Evolutionary conservation across 2,797 vertebrate genomes (phyloP).

Genomic region (Ctenosaura bakeri): DNA sequence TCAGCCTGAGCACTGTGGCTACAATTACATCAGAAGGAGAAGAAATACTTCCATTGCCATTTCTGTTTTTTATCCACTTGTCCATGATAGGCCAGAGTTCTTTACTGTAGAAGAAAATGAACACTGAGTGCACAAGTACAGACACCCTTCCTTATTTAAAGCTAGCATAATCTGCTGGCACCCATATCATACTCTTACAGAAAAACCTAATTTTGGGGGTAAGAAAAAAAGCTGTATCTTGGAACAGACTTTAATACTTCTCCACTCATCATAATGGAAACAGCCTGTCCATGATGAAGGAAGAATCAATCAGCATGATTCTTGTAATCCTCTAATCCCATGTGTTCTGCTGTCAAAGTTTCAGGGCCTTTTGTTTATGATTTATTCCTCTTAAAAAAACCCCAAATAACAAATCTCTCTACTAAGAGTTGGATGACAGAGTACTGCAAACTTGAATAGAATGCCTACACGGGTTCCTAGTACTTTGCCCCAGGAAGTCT

Average conservation of each 20-base stretch:
- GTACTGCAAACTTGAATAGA: neutral
- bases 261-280: neutral
- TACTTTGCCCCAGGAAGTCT: neutral
- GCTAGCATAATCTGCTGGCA: neutral
- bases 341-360: neutral
- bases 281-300: neutral
- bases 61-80: slow-evolving; percentile 90
- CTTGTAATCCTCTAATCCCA: neutral
- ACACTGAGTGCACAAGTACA: neutral
- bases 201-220: neutral
- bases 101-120: slow-evolving; percentile 80
- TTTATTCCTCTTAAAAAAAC: no score
- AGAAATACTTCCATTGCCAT: slow-evolving; percentile 74
- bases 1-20: slow-evolving; percentile 88
- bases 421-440: neutral
- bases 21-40: slow-evolving; percentile 84
- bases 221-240: neutral
- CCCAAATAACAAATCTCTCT: no score
- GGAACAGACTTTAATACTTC: neutral
- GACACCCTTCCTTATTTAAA: neutral
- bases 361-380: neutral
- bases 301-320: neutral
- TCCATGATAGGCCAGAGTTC: slow-evolving; percentile 97
- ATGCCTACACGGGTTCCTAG: neutral
- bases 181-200: neutral